Evolutionary conservation across 1,140 invertebrate genomes (phyloP).

Genomic region (Batillaria attramentaria): DNA sequence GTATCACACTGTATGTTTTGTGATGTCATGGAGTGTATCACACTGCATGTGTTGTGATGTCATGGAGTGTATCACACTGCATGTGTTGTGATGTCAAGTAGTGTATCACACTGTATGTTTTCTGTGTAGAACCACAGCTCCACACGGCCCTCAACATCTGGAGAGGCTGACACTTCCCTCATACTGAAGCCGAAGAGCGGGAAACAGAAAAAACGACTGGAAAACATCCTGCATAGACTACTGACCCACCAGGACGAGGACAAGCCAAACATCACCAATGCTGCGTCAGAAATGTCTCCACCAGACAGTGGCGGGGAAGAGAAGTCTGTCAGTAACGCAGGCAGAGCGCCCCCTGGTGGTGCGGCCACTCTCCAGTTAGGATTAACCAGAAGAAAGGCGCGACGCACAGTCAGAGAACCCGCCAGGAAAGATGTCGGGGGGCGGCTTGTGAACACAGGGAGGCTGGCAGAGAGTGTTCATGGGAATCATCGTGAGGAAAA

Average conservation of each 20-base stretch:
- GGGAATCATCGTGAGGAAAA: too few species aligned
- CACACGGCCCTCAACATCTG: background rate
- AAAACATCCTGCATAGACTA: slow-evolving; percentile 23
- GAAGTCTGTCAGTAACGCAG: background rate
- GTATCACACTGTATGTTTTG: too few species aligned
- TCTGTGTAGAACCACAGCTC: background rate
- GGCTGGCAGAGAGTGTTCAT: too few species aligned
- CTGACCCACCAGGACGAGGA: background rate
- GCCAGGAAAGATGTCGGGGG: background rate
- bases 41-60: background rate
- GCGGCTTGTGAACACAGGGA: too few species aligned
- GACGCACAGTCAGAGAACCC: background rate
- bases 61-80: background rate
- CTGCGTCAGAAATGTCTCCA: background rate
- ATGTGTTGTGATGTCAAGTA: background rate
- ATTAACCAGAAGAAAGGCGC: background rate
- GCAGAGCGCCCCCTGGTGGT: background rate
- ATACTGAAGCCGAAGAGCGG: background rate
- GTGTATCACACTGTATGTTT: too few species aligned
- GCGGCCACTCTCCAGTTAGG: background rate
- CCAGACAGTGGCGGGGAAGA: too few species aligned
- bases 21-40: too few species aligned
- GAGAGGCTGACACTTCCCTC: background rate
- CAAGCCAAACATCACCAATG: background rate
- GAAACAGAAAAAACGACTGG: slow-evolving; percentile 26